phyloP scores from a whole-genome alignment of 2,113 vertebrate genomes.

The Talpa occidentalis region DNA sequence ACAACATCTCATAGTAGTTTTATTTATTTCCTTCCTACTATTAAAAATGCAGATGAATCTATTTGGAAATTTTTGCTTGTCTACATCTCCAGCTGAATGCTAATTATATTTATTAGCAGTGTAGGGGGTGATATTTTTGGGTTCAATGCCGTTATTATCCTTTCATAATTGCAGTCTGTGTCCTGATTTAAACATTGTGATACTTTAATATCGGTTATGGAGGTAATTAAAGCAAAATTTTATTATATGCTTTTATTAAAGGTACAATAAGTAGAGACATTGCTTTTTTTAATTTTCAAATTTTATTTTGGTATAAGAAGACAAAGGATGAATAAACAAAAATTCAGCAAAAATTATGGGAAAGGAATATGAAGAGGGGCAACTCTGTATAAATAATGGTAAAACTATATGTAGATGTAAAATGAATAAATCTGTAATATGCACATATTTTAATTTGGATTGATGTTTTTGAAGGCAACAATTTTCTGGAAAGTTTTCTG shows the following conservation, averaged over 20 bases:
- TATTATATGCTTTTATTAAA: not conserved
- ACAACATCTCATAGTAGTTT: not conserved
- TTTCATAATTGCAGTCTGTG: not conserved
- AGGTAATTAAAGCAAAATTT: not conserved
- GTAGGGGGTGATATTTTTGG: not conserved
- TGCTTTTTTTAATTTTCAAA: not conserved
- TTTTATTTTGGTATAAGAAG: not conserved
- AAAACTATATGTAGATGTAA: not conserved
- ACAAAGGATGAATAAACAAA: not conserved
- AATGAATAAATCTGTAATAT: not conserved
- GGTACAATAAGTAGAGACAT: not conserved
- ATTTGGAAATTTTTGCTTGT: not conserved
- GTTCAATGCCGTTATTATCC: not conserved
- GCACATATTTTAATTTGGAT: not conserved
- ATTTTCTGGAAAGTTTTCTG: not conserved
- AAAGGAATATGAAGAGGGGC: not conserved
- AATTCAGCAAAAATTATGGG: not conserved
- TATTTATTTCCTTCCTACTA: not conserved
- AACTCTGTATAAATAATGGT: not conserved
- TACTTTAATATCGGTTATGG: not conserved
- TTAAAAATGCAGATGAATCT: constrained; percentile 2
- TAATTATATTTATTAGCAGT: not conserved
- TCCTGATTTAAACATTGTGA: not conserved
- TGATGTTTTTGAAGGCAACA: not conserved
- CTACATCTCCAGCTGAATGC: not conserved